These are phyloP conservation scores for Dynastes hyllus DNA, from an alignment of 2,888 invertebrate genomes.

Conservation along the genomic window DNA sequence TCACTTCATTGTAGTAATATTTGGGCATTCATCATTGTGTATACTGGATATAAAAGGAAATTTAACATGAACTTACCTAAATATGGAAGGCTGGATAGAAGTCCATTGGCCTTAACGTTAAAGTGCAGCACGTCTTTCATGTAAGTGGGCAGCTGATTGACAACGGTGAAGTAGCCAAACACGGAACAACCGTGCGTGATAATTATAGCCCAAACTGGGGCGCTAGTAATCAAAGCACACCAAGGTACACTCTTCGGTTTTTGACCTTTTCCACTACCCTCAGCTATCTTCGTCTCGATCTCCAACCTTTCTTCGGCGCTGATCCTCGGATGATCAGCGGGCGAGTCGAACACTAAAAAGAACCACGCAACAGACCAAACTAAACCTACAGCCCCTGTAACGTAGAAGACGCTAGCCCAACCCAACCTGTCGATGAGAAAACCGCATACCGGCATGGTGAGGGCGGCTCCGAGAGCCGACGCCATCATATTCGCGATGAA, in stretches of 20 bases:
- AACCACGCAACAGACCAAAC: conserved; percentile 91
- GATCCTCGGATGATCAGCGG: conserved; percentile 88
- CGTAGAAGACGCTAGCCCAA: conserved; percentile 94
- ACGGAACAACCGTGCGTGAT: conserved; percentile 88
- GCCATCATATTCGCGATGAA: conserved; percentile 96
- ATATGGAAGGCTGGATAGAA: conserved; percentile 89
- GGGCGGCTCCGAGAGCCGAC: conserved; percentile 91
- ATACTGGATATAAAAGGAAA: too few species aligned
- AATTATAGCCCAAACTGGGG: conserved; percentile 90
- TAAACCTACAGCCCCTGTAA: conserved; percentile 84
- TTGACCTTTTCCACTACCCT: conserved; percentile 62
- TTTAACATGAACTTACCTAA: conserved; percentile 73
- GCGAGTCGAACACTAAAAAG: conserved; percentile 85
- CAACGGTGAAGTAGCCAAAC: conserved; percentile 91
- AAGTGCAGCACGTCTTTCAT: conserved; percentile 86
- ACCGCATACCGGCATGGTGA: conserved; percentile 92
- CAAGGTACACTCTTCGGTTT: conserved; percentile 81
- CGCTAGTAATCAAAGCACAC: conserved; percentile 79
- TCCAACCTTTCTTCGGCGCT: conserved; percentile 78
- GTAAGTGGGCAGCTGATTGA: conserved; percentile 90
- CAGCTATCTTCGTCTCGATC: conserved; percentile 81
- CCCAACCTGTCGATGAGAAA: conserved; percentile 86
- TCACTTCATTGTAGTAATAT: too few species aligned
- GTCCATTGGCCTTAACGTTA: conserved; percentile 89
- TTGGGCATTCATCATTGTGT: too few species aligned